Percentiles rank a stretch among this genome's conserved stretches.
Evolutionary conservation across 2,888 invertebrate genomes (phyloP).

Genomic region (Ischnus inquisitorius): DNA sequence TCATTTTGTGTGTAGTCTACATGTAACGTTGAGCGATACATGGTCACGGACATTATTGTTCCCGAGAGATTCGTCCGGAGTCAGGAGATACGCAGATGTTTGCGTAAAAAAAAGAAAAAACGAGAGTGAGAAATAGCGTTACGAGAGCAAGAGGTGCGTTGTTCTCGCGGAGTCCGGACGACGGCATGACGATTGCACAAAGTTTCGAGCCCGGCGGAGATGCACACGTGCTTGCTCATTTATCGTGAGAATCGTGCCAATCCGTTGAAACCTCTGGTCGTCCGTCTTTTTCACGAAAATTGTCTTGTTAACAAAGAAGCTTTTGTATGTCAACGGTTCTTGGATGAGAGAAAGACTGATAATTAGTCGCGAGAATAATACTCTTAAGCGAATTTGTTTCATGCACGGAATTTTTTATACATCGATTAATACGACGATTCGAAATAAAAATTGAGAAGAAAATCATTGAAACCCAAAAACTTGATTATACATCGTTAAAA

Average conservation of each 20-base stretch:
- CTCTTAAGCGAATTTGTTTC: too few relatives aligned
- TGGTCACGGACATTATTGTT: neutral
- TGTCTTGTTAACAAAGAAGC: neutral
- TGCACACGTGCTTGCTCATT: slow-evolving; percentile 48
- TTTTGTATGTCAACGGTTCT: neutral
- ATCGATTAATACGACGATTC: too few relatives aligned
- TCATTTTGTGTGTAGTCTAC: neutral
- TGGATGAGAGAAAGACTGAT: neutral
- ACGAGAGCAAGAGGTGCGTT: neutral
- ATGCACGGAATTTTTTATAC: too few relatives aligned
- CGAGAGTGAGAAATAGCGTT: neutral
- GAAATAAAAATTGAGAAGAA: too few relatives aligned
- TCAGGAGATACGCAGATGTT: neutral
- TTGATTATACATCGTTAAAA: too few relatives aligned
- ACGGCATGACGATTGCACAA: slow-evolving; percentile 22
- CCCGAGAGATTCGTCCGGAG: neutral
- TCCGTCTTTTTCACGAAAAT: slow-evolving; percentile 27
- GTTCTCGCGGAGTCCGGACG: neutral
- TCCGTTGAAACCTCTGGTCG: slow-evolving; percentile 20
- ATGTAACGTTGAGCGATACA: neutral
- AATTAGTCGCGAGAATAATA: too few relatives aligned
- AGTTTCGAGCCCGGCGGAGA: slow-evolving; percentile 32
- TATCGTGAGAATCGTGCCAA: slow-evolving; percentile 54
- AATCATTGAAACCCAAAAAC: too few relatives aligned
- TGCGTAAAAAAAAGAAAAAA: neutral